Base-by-base conservation (phyloP, 2,888 invertebrate genomes). In the Gandaritis pyraliata region DNA sequence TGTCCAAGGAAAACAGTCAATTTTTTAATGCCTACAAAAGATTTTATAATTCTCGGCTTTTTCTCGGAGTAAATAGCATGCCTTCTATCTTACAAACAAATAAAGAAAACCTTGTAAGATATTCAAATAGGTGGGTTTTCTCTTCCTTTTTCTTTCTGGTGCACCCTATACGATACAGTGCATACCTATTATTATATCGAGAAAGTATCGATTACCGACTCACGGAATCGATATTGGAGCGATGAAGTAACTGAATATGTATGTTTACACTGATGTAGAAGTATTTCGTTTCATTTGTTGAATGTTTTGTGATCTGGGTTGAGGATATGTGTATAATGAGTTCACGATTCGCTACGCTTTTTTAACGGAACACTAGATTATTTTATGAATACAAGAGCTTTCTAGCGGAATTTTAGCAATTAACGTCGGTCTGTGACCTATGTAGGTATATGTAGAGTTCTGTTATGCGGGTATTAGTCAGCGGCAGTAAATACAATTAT, bases 211-310 rank as follows among this genome's bases (percentile, higher is more conserved):
- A 49, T 69, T 54, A 46, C 53, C 18, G 54, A 54, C 36, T 46
- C 53, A 61, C 64, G 69, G 67, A 65, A 61, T 61, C 13, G 54
- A 45, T 47, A 53, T 50, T 55, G 39, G 48, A 65, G 52, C 53
- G 56, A 58, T 60, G 59, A 64, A 59, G 64, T 59, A 49, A 54
- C 54, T 46, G 23, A 46, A 54, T 54, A 45, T 54, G 46, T 54
- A 52, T 43, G 1, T 30, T n/a, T 53, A 53, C 52, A 41, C 41
- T 52, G 52, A 23, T 52, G 33, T 33, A 30, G 43, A 8, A 16
- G 16, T 23, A 52, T 43, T 43, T 43, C 12, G 15, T 33, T 29
- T 13, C 7, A 16, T 45, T 8, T 33, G 33, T 53, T 53, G 30
- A 53, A 45, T 33, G 33, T 53, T 53, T 53, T 39, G 39, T 12